Evolutionary conservation across 2,888 invertebrate species (phyloP), one percentile per base, ranked within the genome.

Genomic region (Drosophila tanythrix): DNA sequence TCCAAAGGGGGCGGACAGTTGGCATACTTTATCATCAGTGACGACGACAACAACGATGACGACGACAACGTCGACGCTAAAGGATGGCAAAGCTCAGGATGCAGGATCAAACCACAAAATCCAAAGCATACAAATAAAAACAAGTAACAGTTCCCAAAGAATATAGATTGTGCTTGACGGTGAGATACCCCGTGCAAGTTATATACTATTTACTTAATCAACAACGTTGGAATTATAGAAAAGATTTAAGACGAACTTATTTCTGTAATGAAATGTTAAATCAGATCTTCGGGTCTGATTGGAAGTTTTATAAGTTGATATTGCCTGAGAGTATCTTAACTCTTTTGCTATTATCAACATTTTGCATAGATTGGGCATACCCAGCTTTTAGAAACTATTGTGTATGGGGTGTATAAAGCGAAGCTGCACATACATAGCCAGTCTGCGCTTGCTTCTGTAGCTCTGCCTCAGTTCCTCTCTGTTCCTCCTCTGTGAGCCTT

Each of bases 101-200:
- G 90, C 89, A 89, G 90, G 90, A 89, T 90, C 91, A 90, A 90
- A 89, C 89, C 88, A 87, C 91, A 90, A 91, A 91, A 91, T 90
- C 85, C 85, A 86, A 87, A 87, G 87, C 83, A 88, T 78, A 89
- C 80, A 88, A 88, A 90, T 83, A 88, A 82, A 77, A 77, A 75
- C 81, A 72, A 60, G 57, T 29, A 61, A 40, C n/a, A 21, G 18
- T 8, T 18, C 11, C 27, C 7, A 5, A 46, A 13, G 6, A 7
- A 7, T 4, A 0, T 7, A 18, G 43, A 15, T 31, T 5, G 2
- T 61, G 60, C 1, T 3, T n/a, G 58, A 27, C 57, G 21, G 0
- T 0, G 1, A 21, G 21, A 76, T 70, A 60, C 61, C 65, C 70
- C 71, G 29, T 53, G 51, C 7, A 15, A 21, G 7, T 21, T 21